These are phyloP conservation scores for Temnothorax longispinosus DNA, from an alignment of 1,140 invertebrate species.

Conservation along the genomic window DNA sequence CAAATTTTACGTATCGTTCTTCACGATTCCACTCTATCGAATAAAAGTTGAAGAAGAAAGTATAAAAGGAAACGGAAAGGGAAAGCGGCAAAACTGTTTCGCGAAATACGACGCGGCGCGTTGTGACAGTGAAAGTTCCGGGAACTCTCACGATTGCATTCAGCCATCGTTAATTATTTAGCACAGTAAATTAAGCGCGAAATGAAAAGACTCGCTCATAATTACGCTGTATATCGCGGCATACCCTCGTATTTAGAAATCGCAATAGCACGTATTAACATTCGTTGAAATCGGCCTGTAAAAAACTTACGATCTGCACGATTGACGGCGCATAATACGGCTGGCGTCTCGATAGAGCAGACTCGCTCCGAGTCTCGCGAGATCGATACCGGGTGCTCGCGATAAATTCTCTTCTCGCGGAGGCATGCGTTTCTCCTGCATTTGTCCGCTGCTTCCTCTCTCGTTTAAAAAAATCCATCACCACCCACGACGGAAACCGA, in stretches of 20 bases:
- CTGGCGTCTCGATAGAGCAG: background rate
- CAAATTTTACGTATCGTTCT: background rate
- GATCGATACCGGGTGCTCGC: conserved; percentile 35
- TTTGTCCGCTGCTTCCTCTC: background rate
- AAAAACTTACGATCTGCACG: conserved; percentile 14
- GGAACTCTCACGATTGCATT: background rate
- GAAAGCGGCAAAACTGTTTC: conserved; percentile 26
- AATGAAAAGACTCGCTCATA: background rate
- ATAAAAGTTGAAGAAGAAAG: conserved; percentile 26
- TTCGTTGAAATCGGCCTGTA: background rate
- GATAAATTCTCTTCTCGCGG: conserved; percentile 33
- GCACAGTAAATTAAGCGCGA: background rate
- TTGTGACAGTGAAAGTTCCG: conserved; percentile 13
- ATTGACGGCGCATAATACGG: background rate
- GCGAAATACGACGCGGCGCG: background rate
- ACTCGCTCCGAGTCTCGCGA: background rate
- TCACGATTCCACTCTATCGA: background rate
- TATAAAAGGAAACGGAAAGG: conserved; percentile 14
- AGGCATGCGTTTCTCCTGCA: conserved; percentile 8
- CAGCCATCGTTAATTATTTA: conserved; percentile 34
- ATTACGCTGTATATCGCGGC: background rate
- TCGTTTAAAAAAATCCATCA: conserved; percentile 41
- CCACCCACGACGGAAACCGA: conserved; percentile 58
- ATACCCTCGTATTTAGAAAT: background rate
- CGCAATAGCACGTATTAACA: background rate